Conservation (phyloP, 2,797 vertebrate genomes). For the Choloepus didactylus region DNA sequence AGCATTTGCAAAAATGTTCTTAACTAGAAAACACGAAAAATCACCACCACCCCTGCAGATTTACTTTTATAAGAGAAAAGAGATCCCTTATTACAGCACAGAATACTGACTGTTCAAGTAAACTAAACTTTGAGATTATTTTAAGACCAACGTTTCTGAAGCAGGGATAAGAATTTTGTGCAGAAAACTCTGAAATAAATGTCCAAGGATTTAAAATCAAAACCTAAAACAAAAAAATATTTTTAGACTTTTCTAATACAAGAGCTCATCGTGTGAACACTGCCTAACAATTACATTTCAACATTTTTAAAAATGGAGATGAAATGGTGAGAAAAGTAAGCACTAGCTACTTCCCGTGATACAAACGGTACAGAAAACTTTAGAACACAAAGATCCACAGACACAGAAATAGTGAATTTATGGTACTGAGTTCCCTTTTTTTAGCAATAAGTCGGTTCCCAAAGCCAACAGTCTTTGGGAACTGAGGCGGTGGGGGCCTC, state of each 20-base stretch:
- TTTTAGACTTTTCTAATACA: not conserved
- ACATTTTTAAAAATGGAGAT: not conserved
- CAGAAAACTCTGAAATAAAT: not conserved
- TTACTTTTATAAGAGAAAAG: not conserved
- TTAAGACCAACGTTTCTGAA: not conserved
- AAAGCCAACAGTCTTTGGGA: not conserved
- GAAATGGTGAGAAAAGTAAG: not conserved
- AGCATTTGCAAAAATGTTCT: constrained; percentile 31
- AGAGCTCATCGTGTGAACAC: not conserved
- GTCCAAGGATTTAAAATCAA: constrained; percentile 11
- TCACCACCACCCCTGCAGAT: accelerated
- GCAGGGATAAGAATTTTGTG: not conserved
- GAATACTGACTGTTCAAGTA: not conserved
- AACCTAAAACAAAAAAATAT: not conserved
- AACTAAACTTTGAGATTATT: not conserved
- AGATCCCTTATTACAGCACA: not conserved
- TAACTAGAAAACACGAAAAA: not conserved
- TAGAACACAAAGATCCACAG: not conserved
- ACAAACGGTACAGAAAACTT: no score
- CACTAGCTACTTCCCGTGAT: not conserved
- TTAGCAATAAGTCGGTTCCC: no score
- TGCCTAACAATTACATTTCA: not conserved
- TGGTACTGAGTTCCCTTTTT: not conserved
- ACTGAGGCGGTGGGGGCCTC: not conserved
- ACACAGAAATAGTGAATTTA: not conserved